Percentiles rank a stretch among this genome's conserved stretches.
These are phyloP conservation scores for Drosophila mayri DNA, from an alignment of 1,140 invertebrate genomes.

Conservation along the genomic window DNA sequence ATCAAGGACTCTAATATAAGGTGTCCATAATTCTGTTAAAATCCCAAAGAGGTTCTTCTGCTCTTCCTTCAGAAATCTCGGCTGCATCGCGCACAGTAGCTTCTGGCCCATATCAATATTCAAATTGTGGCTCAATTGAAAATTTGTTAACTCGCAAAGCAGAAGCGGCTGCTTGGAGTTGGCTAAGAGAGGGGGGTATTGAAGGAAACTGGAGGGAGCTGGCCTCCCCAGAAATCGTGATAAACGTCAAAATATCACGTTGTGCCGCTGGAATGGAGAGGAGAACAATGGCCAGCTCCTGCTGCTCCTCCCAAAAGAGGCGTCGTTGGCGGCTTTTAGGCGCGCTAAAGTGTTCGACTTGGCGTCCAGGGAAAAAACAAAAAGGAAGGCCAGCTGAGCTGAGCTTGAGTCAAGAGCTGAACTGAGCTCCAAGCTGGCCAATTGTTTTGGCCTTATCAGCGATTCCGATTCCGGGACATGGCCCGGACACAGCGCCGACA, in stretches of 20 bases:
- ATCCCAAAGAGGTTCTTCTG: background rate
- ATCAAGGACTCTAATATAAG: no score
- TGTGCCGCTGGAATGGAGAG: conserved; percentile 54
- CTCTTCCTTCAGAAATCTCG: conserved; percentile 41
- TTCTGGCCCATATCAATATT: conserved; percentile 70
- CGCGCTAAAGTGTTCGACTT: conserved; percentile 80
- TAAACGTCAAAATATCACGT: conserved; percentile 83
- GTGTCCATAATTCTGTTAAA: background rate
- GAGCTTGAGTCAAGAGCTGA: background rate
- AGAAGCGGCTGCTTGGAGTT: conserved; percentile 2
- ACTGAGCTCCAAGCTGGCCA: conserved; percentile 30
- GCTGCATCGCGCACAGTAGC: conserved; percentile 64
- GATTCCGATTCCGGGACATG: conserved; percentile 73
- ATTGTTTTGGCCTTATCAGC: conserved; percentile 82
- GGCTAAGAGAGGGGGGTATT: background rate
- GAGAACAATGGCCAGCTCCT: conserved; percentile 66
- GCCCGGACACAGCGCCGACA: conserved; percentile 71
- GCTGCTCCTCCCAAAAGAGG: conserved; percentile 40
- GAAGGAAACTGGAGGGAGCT: background rate
- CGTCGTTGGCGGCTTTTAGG: conserved; percentile 80
- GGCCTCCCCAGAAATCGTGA: conserved; percentile 72
- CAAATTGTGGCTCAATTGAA: conserved; percentile 83
- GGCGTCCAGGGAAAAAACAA: conserved; percentile 46
- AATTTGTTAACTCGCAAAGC: conserved; percentile 72
- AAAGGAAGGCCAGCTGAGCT: conserved; percentile 26